Evolutionary conservation across 2,888 invertebrate species (phyloP), one percentile per base, ranked within the genome.

Genomic region (Electrophaes corylata): DNA sequence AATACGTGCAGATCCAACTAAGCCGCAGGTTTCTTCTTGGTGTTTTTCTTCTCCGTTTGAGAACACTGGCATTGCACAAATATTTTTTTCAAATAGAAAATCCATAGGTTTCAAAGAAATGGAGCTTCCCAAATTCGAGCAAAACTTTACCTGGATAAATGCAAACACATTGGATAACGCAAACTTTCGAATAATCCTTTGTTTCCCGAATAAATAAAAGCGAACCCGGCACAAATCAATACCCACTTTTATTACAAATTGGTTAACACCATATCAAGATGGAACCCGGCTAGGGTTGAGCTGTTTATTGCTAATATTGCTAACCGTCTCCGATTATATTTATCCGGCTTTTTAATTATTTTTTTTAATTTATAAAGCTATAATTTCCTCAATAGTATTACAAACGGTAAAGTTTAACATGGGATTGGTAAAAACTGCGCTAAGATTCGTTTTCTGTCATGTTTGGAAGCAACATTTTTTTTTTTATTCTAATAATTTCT

Each of bases 181-280:
- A 59, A 43, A 60, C 31, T 33, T 55, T 18, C 37, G 35, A 47
- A 47, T 51, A 43, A 60, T 51, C 59, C 41, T 54, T 57, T 57
- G 51, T 57, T 46, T 35, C 39, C 52, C 37, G 44, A 52, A 56
- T 60, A 54, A 54, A 60, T 60, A 55, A 55, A 43, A 11, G 47
- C 23, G 12, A 29, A 51, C 55, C 59, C 55, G 18, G 39, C 55
- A 59, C 55, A 59, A 67, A 67, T 67, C 67, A 67, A 67, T 67
- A 65, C 56, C 35, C 53, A 58, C 49, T 67, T 60, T 67, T 65
- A 67, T 65, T 67, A 67, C 65, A 59, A 64, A 65, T 64, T 65
- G 67, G 67, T 67, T 62, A 67, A 65, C 65, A 57, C 59, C 50
- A 49, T 62, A 56, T 55, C 60, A 60, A 55, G 51, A 55, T 51